A percentile compares a stretch with the other conserved stretches of the same genome.
Conservation (phyloP, 2,888 invertebrate species). For the Leptinotarsa haldemani region DNA sequence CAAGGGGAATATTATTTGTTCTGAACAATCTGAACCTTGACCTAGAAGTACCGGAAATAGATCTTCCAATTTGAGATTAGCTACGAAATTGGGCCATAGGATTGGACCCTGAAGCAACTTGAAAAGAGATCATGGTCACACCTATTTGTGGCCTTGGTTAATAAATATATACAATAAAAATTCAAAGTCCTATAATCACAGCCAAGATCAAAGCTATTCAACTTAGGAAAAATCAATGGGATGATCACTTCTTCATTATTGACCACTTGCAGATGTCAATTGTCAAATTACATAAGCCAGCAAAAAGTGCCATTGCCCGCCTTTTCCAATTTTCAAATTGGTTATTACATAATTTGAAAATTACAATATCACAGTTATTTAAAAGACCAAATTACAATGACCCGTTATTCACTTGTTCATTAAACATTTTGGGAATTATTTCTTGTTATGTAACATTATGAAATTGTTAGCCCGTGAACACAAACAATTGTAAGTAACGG, state of each 20-base stretch:
- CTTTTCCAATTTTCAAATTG: slow-evolving; percentile 1
- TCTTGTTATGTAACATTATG: slow-evolving; percentile 16
- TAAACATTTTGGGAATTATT: neutral
- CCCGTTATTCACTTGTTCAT: neutral
- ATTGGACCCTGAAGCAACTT: neutral
- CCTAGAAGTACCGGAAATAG: neutral
- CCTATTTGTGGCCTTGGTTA: no score
- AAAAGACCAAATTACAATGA: no score
- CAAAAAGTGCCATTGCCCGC: neutral
- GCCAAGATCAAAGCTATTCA: no score
- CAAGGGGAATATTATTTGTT: neutral
- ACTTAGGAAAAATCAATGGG: no score
- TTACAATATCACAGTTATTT: no score
- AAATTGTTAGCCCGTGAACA: neutral
- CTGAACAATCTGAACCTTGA: neutral
- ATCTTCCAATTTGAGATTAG: neutral
- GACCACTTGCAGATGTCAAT: neutral
- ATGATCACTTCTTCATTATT: neutral
- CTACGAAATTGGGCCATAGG: neutral
- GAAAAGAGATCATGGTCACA: neutral
- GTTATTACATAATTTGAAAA: neutral
- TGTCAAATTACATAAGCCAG: slow-evolving; percentile 1
- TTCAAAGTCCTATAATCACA: no score
- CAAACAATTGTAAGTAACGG: neutral
- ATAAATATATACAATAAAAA: no score